Percentiles rank a stretch among this genome's conserved stretches.
phyloP scores from a whole-genome alignment of 2,888 invertebrate genomes.

The Drosophila quasianomalipes region DNA sequence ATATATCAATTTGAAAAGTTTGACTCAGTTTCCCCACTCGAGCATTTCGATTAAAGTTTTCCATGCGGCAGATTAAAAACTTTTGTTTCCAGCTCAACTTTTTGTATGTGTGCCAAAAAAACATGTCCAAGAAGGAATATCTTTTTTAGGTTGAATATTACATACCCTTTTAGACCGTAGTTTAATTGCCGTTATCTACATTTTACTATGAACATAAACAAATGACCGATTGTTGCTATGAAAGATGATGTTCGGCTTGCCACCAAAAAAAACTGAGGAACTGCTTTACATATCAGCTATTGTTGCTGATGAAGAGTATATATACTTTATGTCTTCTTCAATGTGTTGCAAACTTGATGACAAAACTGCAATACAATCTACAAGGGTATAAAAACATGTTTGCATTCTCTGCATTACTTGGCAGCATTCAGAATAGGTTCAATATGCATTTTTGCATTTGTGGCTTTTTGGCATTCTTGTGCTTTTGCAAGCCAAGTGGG shows the following conservation, averaged over 20 bases:
- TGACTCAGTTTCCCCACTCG: slow-evolving; percentile 72
- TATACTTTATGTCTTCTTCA: not conserved
- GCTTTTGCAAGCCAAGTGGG: slow-evolving; percentile 47
- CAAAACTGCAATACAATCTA: not conserved
- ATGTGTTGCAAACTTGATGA: not conserved
- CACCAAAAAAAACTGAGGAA: not conserved
- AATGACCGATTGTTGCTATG: too few relatives aligned
- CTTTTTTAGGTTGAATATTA: not conserved
- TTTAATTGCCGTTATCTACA: not conserved
- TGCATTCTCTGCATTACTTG: slow-evolving; percentile 61
- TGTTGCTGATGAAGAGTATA: not conserved
- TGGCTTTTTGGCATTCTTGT: slow-evolving; percentile 23
- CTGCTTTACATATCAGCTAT: not conserved
- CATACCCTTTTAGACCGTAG: not conserved
- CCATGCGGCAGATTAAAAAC: slow-evolving; percentile 80
- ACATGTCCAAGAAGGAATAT: not conserved
- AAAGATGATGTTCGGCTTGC: too few relatives aligned
- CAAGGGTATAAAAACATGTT: slow-evolving; percentile 15
- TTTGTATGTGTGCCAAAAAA: slow-evolving; percentile 44
- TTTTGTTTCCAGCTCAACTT: slow-evolving; percentile 59
- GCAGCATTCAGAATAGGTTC: slow-evolving; percentile 38
- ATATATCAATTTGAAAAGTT: slow-evolving; percentile 81
- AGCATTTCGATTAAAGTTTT: slow-evolving; percentile 79
- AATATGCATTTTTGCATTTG: slow-evolving; percentile 39
- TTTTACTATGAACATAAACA: not conserved